A percentile compares a stretch with the other conserved stretches of the same genome.
These are phyloP conservation scores for Buceros bicornis DNA, from an alignment of 2,797 vertebrate species.

Conservation along the genomic window DNA sequence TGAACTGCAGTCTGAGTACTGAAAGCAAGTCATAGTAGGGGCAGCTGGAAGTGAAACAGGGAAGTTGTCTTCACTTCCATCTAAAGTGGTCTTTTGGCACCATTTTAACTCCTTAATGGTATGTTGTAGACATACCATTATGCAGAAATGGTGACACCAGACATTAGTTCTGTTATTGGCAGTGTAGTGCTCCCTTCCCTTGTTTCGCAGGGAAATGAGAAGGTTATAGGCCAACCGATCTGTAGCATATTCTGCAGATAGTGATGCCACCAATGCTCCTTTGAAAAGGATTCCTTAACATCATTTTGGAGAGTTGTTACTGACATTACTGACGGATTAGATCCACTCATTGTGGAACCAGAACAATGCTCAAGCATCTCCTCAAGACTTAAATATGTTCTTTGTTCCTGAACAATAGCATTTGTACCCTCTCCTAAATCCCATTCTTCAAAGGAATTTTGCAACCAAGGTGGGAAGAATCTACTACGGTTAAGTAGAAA, in stretches of 20 bases:
- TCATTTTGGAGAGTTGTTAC: neutral
- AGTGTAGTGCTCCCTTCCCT: neutral
- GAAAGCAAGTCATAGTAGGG: neutral
- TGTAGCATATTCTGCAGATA: neutral
- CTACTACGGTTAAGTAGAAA: neutral
- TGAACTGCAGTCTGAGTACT: neutral
- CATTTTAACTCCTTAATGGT: neutral
- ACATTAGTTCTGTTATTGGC: neutral
- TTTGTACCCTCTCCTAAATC: neutral
- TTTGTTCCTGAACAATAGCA: neutral
- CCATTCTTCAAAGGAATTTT: neutral
- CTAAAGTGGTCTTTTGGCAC: neutral
- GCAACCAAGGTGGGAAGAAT: neutral
- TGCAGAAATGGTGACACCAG: neutral
- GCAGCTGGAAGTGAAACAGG: neutral
- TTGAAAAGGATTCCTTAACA: neutral
- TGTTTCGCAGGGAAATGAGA: neutral
- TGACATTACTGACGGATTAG: neutral
- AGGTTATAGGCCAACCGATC: neutral
- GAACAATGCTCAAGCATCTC: neutral
- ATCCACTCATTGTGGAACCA: neutral
- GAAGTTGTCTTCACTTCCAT: neutral
- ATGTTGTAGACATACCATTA: neutral
- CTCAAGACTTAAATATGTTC: neutral
- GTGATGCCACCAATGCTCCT: neutral